phyloP scores from a whole-genome alignment of 2,888 invertebrate species.

The Heliconius sara region DNA sequence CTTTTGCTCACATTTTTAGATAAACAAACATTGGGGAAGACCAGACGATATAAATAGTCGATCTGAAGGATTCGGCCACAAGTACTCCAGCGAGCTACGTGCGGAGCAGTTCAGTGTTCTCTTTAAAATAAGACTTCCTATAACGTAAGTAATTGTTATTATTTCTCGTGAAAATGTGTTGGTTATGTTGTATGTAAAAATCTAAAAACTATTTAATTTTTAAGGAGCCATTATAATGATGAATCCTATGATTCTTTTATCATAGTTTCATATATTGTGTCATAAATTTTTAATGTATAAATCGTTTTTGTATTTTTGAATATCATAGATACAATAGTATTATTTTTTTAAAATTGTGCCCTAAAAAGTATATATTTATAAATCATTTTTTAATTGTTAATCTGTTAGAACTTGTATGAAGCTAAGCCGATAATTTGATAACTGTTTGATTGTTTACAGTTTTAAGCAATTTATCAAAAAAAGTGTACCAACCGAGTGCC shows the following conservation, averaged over 20 bases:
- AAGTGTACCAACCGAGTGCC: neutral
- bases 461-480: neutral
- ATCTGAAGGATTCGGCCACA: neutral
- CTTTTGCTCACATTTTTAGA: neutral
- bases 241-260: too few species aligned
- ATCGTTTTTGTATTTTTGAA: too few species aligned
- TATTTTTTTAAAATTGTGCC: too few species aligned
- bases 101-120: neutral
- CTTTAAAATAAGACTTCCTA: neutral
- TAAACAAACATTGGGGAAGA: neutral
- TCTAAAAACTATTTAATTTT: too few species aligned
- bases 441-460: neutral
- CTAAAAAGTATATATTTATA: too few species aligned
- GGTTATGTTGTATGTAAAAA: too few species aligned
- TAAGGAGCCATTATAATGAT: too few species aligned
- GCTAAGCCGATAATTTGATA: neutral
- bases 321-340: too few species aligned
- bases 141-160: too few species aligned
- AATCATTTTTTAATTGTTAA: neutral
- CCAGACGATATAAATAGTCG: constrained; percentile 2
- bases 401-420: neutral
- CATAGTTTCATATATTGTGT: too few species aligned
- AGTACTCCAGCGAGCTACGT: neutral
- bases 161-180: too few species aligned
- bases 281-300: too few species aligned